Conservation (phyloP, 2,888 invertebrate genomes). For the Cynaeus angustus region DNA sequence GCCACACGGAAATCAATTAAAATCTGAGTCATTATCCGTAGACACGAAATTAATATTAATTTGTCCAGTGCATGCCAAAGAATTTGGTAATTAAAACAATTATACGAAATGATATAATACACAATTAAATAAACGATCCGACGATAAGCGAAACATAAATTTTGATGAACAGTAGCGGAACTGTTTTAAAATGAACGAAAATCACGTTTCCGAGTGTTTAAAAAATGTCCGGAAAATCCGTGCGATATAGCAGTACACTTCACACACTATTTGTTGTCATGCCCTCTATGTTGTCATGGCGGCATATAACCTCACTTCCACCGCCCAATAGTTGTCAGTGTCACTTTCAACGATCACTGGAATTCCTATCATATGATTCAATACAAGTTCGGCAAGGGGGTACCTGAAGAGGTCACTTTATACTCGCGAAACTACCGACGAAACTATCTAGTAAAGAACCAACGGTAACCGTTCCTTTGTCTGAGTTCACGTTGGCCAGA, state of each 20-base stretch:
- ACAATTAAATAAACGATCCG: conserved; percentile 14
- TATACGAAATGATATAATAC: conserved; percentile 36
- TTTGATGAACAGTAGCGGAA: conserved; percentile 1
- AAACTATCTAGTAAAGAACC: conserved; percentile 4
- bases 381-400: conserved; percentile 45
- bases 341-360: conserved; percentile 48
- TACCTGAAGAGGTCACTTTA: conserved; percentile 34
- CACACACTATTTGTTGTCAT: conserved; percentile 28
- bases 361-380: conserved; percentile 58
- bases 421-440: conserved; percentile 14
- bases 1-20: no score
- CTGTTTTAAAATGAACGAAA: not conserved
- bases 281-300: conserved; percentile 45
- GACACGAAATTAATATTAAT: conserved; percentile 5
- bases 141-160: conserved; percentile 25
- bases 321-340: conserved; percentile 45
- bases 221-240: not conserved
- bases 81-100: conserved; percentile 32
- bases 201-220: not conserved
- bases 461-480: conserved; percentile 29
- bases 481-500: conserved; percentile 41
- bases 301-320: conserved; percentile 57
- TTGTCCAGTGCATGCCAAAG: conserved; percentile 1
- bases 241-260: not conserved
- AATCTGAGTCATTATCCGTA: no score